Evolutionary conservation across 2,888 invertebrate species (phyloP).

Genomic region (Leptura quadrifasciata): DNA sequence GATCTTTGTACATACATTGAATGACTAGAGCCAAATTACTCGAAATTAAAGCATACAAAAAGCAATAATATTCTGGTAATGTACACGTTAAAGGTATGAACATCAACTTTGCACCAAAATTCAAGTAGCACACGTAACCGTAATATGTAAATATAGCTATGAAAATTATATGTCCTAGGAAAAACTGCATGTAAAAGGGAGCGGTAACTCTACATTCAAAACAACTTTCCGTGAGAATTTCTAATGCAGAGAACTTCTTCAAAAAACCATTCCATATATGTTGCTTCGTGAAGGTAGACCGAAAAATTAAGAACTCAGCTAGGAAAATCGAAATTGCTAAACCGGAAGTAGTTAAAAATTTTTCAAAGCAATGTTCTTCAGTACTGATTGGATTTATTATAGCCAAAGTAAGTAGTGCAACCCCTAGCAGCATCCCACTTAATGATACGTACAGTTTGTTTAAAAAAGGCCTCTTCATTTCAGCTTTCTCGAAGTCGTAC

Average conservation of each 20-base stretch:
- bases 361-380: conserved; percentile 18
- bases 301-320: conserved; percentile 15
- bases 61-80: conserved; percentile 38
- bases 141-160: neutral
- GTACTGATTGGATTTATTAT: neutral
- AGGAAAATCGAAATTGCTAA: conserved; percentile 16
- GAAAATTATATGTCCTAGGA: conserved; percentile 18
- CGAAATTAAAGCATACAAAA: conserved; percentile 19
- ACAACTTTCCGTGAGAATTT: neutral
- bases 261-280: conserved; percentile 19
- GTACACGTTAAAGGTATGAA: neutral
- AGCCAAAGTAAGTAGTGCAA: neutral
- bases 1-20: conserved; percentile 20
- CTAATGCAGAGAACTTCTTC: neutral
- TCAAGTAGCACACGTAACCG: neutral
- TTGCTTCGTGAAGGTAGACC: conserved; percentile 18
- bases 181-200: conserved; percentile 15
- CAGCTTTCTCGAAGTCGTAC: conserved; percentile 39
- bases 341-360: neutral
- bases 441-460: conserved; percentile 33
- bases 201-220: neutral
- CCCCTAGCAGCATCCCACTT: neutral
- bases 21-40: conserved; percentile 20
- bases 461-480: conserved; percentile 3
- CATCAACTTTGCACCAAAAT: neutral